phyloP scores from a whole-genome alignment of 2,113 vertebrate species.

The Campylomormyrus numenius region DNA sequence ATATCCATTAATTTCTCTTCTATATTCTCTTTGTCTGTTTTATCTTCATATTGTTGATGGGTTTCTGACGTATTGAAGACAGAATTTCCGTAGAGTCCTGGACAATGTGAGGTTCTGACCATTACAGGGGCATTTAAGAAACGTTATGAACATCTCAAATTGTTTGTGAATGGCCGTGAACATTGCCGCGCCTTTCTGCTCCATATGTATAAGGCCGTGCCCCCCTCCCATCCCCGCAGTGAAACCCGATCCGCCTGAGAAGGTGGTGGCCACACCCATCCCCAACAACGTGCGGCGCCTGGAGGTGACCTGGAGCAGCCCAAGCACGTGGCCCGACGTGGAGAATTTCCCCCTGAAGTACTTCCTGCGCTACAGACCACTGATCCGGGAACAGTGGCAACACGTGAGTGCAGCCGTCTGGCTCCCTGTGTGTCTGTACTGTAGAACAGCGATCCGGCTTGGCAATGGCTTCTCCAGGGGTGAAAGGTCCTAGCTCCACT shows the following conservation, averaged over 20 bases:
- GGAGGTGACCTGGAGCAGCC: conserved; percentile 89
- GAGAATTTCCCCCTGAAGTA: conserved; percentile 93
- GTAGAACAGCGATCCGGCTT: too few relatives aligned
- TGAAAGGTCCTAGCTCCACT: not conserved
- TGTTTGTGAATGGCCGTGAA: not conserved
- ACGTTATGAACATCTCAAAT: not conserved
- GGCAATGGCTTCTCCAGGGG: not conserved
- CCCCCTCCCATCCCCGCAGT: conserved; percentile 58
- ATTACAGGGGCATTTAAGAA: not conserved
- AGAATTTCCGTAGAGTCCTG: not conserved
- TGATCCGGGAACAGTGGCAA: conserved; percentile 93
- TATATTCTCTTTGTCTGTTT: not conserved
- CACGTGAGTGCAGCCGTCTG: conserved; percentile 68
- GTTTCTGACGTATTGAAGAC: not conserved
- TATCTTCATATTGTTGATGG: not conserved
- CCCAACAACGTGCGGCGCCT: conserved; percentile 73
- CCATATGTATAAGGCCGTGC: not conserved
- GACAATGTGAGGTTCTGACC: not conserved
- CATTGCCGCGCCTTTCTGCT: not conserved
- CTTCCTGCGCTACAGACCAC: conserved; percentile 88
- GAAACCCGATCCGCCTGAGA: conserved; percentile 91
- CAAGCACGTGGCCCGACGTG: conserved; percentile 84
- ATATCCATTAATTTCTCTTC: not conserved
- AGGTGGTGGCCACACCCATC: conserved; percentile 79
- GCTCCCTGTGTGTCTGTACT: not conserved